These are phyloP conservation scores for Zaprionus kolodkinae DNA, from an alignment of 1,140 invertebrate species.

Conservation along the genomic window DNA sequence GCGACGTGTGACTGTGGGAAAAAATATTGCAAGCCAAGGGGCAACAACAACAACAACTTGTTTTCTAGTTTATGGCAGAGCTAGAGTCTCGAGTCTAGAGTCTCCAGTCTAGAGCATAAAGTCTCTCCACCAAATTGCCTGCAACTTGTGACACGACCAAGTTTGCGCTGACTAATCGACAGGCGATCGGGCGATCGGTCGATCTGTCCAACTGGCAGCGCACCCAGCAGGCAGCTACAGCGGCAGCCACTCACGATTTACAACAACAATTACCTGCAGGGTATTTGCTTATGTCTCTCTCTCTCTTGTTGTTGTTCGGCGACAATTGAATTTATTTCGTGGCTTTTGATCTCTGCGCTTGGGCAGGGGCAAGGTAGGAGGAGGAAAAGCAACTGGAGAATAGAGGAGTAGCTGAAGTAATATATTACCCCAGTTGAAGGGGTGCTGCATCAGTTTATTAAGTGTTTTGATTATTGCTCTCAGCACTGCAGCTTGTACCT, in stretches of 20 bases:
- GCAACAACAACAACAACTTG: constrained; percentile 28
- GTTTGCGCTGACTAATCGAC: constrained; percentile 71
- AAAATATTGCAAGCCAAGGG: constrained; percentile 39
- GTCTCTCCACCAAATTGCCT: constrained; percentile 35
- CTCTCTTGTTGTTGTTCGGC: constrained; percentile 24
- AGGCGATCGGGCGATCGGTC: constrained; percentile 40
- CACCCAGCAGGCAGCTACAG: constrained; percentile 40
- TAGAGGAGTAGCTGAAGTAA: neutral
- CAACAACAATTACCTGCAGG: constrained; percentile 48
- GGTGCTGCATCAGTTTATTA: constrained; percentile 6
- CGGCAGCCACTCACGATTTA: constrained; percentile 57
- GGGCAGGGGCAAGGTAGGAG: no score
- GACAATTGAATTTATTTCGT: constrained; percentile 46
- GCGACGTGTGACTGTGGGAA: constrained; percentile 50
- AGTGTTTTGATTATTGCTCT: neutral
- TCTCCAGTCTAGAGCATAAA: constrained; percentile 4
- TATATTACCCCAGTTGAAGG: neutral
- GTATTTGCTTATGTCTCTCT: constrained; percentile 40
- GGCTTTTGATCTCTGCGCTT: constrained; percentile 34
- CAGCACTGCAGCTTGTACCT: neutral
- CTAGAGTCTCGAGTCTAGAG: constrained; percentile 3
- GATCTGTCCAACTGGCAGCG: constrained; percentile 12
- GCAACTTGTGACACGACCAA: constrained; percentile 39
- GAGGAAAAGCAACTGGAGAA: neutral
- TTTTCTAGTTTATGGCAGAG: constrained; percentile 24